Conservation (phyloP, 2,113 vertebrate genomes). For the Paracanthobrama guichenoti region DNA sequence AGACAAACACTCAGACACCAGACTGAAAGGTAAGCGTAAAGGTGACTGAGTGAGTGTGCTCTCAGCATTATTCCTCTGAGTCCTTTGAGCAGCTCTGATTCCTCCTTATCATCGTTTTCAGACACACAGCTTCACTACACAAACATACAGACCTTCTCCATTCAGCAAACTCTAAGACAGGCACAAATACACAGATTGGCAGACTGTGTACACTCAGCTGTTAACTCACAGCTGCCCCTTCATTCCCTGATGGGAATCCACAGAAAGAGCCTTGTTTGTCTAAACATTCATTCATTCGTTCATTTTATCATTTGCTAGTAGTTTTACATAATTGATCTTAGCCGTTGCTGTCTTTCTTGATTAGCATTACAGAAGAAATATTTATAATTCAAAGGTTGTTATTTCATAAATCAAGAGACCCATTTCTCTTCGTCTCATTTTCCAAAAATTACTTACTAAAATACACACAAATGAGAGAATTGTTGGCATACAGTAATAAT, state of each 20-base stretch:
- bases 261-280: background rate
- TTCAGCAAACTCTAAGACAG: slow-evolving; percentile 11
- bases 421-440: background rate
- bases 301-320: background rate
- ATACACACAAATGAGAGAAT: background rate
- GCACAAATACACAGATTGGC: slow-evolving; percentile 20
- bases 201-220: background rate
- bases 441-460: background rate
- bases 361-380: background rate
- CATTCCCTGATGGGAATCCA: background rate
- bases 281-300: background rate
- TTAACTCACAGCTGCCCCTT: slow-evolving; percentile 13
- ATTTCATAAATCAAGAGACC: background rate
- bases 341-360: background rate
- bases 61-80: background rate
- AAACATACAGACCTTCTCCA: slow-evolving; percentile 5
- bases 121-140: background rate
- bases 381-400: background rate
- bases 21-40: background rate
- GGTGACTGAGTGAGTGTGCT: slow-evolving; percentile 7
- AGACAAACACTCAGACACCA: slow-evolving; percentile 17
- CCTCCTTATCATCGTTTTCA: slow-evolving; percentile 21
- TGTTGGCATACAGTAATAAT: too few species aligned
- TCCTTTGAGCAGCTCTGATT: slow-evolving; percentile 6
- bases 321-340: background rate